Conservation (phyloP, 2,113 vertebrate genomes). For the Nymphicus hollandicus region DNA sequence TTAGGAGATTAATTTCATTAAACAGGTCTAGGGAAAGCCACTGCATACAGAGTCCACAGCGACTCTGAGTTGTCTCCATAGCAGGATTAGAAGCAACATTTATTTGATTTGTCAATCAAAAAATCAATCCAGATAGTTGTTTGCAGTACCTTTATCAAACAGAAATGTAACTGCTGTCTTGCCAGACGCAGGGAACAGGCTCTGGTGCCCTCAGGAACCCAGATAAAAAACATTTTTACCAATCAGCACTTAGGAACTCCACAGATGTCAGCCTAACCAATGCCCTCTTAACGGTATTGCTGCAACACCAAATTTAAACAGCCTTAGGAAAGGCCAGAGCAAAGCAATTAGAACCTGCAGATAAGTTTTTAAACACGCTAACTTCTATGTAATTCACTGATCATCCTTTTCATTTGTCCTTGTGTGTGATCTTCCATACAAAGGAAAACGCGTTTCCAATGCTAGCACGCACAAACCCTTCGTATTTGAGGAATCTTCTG, state of each 20-base stretch:
- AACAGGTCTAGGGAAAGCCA: neutral
- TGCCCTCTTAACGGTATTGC: neutral
- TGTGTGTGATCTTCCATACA: neutral
- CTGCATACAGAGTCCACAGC: neutral
- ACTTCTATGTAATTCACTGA: neutral
- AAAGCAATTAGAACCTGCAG: neutral
- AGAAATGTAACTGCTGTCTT: neutral
- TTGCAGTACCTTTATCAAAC: neutral
- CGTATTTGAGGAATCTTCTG: neutral
- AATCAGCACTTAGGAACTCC: neutral
- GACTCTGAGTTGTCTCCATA: neutral
- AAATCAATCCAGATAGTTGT: neutral
- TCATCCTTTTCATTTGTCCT: neutral
- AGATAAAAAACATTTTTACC: neutral
- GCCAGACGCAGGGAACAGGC: accelerated
- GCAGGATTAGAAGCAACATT: neutral
- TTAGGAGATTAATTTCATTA: neutral
- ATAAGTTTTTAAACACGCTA: neutral
- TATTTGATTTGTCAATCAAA: neutral
- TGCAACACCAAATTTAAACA: neutral
- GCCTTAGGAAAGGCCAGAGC: neutral
- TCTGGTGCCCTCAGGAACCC: neutral
- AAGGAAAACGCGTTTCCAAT: neutral
- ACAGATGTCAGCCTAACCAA: neutral
- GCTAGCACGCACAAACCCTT: neutral